These are phyloP conservation scores for Cartodere bifasciata DNA, from an alignment of 2,888 invertebrate genomes.

Conservation along the genomic window DNA sequence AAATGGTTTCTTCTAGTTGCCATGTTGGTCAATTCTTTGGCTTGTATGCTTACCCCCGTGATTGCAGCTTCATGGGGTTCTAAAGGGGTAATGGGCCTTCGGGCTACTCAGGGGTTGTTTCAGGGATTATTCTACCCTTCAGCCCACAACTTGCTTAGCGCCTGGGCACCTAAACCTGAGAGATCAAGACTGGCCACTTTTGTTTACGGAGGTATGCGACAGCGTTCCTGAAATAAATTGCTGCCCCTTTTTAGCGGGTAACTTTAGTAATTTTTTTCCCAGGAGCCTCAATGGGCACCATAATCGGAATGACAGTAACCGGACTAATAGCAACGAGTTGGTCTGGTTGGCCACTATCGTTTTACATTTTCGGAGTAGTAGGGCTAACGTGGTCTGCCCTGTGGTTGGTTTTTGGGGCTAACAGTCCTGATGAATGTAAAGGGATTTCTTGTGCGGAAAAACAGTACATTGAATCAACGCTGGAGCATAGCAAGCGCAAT, in stretches of 20 bases:
- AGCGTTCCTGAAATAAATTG: too few relatives aligned
- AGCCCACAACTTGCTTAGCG: constrained; percentile 57
- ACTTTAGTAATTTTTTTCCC: constrained; percentile 24
- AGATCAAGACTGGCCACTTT: constrained; percentile 54
- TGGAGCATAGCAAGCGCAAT: constrained; percentile 37
- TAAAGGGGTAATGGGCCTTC: constrained; percentile 44
- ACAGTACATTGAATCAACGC: constrained; percentile 50
- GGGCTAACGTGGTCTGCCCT: constrained; percentile 44
- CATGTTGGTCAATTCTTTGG: constrained; percentile 43
- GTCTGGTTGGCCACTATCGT: constrained; percentile 64
- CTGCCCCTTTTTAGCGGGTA: too few relatives aligned
- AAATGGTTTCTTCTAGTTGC: constrained; percentile 48
- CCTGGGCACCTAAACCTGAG: constrained; percentile 61
- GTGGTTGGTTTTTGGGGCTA: constrained; percentile 48
- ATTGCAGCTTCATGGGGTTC: constrained; percentile 50
- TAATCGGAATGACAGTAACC: constrained; percentile 52
- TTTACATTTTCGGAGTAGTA: constrained; percentile 52
- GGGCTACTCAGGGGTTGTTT: constrained; percentile 57
- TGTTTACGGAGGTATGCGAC: constrained; percentile 40
- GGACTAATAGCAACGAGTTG: constrained; percentile 52
- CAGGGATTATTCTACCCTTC: constrained; percentile 60
- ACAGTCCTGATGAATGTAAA: constrained; percentile 44
- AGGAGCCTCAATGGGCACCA: constrained; percentile 66
- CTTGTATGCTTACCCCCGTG: constrained; percentile 51
- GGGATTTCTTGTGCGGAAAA: constrained; percentile 47